Base-by-base conservation (phyloP, 1,140 invertebrate species). In the Calliphora vicina region DNA sequence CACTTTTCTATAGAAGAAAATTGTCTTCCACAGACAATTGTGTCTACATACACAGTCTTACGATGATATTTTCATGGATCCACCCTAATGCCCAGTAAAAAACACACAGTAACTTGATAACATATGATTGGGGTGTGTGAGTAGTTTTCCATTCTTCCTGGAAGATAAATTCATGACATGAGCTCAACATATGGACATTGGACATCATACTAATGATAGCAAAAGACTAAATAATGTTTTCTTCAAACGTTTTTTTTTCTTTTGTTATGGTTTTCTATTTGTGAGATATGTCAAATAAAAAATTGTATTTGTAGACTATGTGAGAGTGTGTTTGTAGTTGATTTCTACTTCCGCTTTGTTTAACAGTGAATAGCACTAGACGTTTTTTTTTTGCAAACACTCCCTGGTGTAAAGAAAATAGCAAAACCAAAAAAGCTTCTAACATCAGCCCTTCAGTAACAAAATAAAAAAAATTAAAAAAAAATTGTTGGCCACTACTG, bases 401-500 rank as follows among this genome's bases (percentile, higher is more conserved):
- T 35, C 35, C 35, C 35, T 35, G 35, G 35, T 35, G 35, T 35
- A 35, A 8, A 35, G 35, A 5, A 35, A 35, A 35, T 35, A 35
- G 35, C 35, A 0, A 57, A 57, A n/a, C 6, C 15, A 57, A 57
- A 57, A 57, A 57, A n/a, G n/a, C 50, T 6, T 13, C 50, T n/a
- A n/a, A 17, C 17, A n/a, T n/a, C n/a, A n/a, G 15, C 3, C n/a
- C n/a, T 57, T 57, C 50, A 57, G 35, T 35, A 5, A 5, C 6
- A 35, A 35, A 1, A n/a, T n/a, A n/a, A n/a, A n/a, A n/a, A n/a
- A n/a, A n/a, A n/a, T n/a, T n/a, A n/a, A n/a, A 35, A 35, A 35
- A 35, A 50, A 6, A 17, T 57, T 80, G 83, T 86, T 85, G 85
- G 85, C 83, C 83, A 84, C 83, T 76, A 84, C 84, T 84, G 84